phyloP scores from a whole-genome alignment of 2,797 vertebrate species.

The Fistularia commersonii region DNA sequence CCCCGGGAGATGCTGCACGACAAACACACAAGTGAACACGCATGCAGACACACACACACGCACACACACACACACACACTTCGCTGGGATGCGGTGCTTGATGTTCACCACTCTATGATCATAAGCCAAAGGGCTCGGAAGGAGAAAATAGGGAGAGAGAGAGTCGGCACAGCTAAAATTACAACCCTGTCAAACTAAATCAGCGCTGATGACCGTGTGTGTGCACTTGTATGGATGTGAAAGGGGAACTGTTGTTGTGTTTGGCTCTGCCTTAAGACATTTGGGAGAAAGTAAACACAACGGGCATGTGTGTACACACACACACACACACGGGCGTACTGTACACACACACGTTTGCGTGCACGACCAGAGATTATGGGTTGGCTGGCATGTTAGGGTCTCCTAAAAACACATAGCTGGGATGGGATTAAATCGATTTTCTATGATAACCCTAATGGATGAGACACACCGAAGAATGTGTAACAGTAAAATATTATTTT shows the following conservation, averaged over 20 bases:
- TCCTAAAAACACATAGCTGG: too few relatives aligned
- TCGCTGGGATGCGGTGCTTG: conserved; percentile 39
- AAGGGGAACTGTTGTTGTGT: conserved; percentile 32
- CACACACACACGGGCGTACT: conserved; percentile 12
- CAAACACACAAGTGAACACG: conserved; percentile 4
- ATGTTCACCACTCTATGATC: conserved; percentile 59
- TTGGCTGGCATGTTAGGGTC: conserved; percentile 8
- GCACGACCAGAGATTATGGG: conserved; percentile 24
- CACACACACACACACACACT: conserved; percentile 37
- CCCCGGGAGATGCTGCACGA: conserved; percentile 33
- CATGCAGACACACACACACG: conserved; percentile 4
- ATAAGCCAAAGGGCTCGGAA: conserved; percentile 45
- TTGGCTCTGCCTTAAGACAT: conserved; percentile 47
- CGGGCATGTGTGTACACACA: conserved; percentile 21
- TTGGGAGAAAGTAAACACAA: conserved; percentile 44
- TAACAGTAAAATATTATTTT: too few relatives aligned
- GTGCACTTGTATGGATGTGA: conserved; percentile 12
- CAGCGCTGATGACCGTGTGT: conserved; percentile 40
- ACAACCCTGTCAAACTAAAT: conserved; percentile 63
- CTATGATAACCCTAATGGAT: too few relatives aligned
- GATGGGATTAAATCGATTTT: too few relatives aligned
- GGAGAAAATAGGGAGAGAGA: conserved; percentile 35
- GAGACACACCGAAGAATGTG: too few relatives aligned
- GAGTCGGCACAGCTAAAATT: conserved; percentile 68
- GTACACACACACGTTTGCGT: conserved; percentile 7